Conservation (phyloP, 2,797 vertebrate species). For the Onychomys torridus region DNA sequence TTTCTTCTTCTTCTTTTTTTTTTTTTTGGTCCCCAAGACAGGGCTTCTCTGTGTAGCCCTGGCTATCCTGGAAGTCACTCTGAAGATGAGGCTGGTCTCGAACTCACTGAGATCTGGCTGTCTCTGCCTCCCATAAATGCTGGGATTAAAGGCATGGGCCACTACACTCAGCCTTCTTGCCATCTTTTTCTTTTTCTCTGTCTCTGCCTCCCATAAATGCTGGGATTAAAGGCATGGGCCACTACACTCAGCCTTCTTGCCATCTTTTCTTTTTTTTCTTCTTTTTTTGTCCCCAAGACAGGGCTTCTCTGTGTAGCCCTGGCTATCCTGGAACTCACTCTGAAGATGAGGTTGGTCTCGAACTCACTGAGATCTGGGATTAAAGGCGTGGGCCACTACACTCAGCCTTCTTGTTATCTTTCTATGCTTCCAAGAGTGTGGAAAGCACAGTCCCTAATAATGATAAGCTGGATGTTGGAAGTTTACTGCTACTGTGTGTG, state of each 20-base stretch:
- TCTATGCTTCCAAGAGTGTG: background rate
- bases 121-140: too few species aligned
- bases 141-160: background rate
- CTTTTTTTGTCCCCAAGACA: accelerated
- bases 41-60: background rate
- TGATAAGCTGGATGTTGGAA: background rate
- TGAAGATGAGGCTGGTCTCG: background rate
- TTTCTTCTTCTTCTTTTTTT: background rate
- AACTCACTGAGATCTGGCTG: background rate
- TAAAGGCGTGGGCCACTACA: background rate
- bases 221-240: background rate
- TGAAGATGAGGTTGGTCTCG: background rate
- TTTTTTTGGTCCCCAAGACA: background rate
- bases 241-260: background rate
- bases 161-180: background rate
- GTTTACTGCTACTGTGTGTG: background rate
- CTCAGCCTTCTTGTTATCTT: background rate
- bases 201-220: too few species aligned
- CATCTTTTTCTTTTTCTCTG: too few species aligned
- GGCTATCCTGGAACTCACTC: background rate
- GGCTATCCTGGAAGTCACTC: background rate
- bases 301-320: background rate
- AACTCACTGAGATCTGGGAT: background rate
- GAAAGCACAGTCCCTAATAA: background rate
- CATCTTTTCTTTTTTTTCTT: background rate